Conservation (phyloP, 1,140 invertebrate species). For the Stenopsyche tienmushanensis region DNA sequence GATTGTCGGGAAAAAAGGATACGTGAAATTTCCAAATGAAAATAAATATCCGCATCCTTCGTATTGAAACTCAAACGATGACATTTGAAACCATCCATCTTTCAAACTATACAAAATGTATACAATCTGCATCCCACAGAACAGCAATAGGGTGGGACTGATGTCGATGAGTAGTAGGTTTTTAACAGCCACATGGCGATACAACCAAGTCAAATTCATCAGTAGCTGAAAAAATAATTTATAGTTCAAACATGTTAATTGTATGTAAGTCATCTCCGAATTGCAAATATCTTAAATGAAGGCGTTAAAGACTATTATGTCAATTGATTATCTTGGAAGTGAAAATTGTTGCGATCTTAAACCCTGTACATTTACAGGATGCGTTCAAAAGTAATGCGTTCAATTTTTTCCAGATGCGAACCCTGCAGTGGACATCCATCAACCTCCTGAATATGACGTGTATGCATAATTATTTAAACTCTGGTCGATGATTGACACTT, state of each 20-base stretch:
- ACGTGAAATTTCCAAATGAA: slow-evolving; percentile 61
- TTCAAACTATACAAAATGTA: slow-evolving; percentile 64
- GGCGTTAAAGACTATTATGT: too few species aligned
- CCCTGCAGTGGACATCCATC: too few species aligned
- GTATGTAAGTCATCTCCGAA: too few species aligned
- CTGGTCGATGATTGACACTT: too few species aligned
- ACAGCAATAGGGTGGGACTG: slow-evolving; percentile 46
- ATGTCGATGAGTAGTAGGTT: slow-evolving; percentile 18
- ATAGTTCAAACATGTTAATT: slow-evolving; percentile 45
- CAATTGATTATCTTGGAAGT: slow-evolving; percentile 48
- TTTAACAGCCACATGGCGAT: slow-evolving; percentile 37
- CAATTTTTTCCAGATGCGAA: too few species aligned
- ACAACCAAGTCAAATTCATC: slow-evolving; percentile 47
- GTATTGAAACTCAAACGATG: slow-evolving; percentile 68
- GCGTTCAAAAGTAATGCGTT: too few species aligned
- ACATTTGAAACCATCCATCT: slow-evolving; percentile 63
- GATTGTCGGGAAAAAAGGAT: slow-evolving; percentile 62
- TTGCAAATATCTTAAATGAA: too few species aligned
- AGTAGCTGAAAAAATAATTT: slow-evolving; percentile 48
- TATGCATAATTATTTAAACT: too few species aligned
- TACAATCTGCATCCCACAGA: slow-evolving; percentile 58
- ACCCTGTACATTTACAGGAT: too few species aligned
- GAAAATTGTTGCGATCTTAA: slow-evolving; percentile 7
- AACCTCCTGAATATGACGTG: too few species aligned
- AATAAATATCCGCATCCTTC: slow-evolving; percentile 73